Evolutionary conservation across 2,797 vertebrate genomes (phyloP).

Genomic region (Yasuhikotakia modesta): DNA sequence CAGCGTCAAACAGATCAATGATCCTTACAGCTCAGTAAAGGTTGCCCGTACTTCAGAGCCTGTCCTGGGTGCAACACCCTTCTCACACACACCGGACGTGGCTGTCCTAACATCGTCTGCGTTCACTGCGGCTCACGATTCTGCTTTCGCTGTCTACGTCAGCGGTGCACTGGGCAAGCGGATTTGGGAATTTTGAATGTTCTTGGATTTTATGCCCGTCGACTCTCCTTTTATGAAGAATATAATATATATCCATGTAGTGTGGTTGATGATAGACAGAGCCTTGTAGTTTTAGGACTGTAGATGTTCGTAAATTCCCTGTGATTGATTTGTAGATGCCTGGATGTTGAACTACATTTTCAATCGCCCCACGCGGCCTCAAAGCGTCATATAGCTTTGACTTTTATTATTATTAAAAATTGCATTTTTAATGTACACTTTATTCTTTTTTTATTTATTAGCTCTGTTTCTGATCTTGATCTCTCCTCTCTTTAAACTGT

Average conservation of each 20-base stretch:
- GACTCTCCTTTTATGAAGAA: fast-evolving
- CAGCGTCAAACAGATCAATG: slow-evolving; percentile 30
- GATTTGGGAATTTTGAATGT: neutral
- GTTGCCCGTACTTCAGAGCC: slow-evolving; percentile 63
- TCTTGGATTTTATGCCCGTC: too few relatives aligned
- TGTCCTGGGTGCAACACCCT: slow-evolving; percentile 58
- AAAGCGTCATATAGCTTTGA: too few relatives aligned
- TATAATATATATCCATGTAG: neutral
- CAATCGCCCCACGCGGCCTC: too few relatives aligned
- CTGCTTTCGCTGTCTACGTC: slow-evolving; percentile 60
- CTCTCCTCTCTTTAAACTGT: too few relatives aligned
- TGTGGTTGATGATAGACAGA: slow-evolving; percentile 51
- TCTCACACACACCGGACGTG: slow-evolving; percentile 54
- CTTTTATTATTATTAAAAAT: too few relatives aligned
- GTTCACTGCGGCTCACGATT: neutral
- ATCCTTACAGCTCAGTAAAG: slow-evolving; percentile 10
- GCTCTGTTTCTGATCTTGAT: too few relatives aligned
- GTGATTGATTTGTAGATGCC: too few relatives aligned
- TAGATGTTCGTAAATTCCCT: neutral
- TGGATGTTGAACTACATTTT: too few relatives aligned
- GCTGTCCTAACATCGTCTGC: slow-evolving; percentile 59
- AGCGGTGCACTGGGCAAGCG: neutral
- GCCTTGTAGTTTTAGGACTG: slow-evolving; percentile 21
- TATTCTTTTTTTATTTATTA: too few relatives aligned
- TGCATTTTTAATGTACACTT: too few relatives aligned